A percentile compares a stretch with the other conserved stretches of the same genome.
phyloP scores from a whole-genome alignment of 2,797 vertebrate genomes.

The Arctocebus calabarensis region DNA sequence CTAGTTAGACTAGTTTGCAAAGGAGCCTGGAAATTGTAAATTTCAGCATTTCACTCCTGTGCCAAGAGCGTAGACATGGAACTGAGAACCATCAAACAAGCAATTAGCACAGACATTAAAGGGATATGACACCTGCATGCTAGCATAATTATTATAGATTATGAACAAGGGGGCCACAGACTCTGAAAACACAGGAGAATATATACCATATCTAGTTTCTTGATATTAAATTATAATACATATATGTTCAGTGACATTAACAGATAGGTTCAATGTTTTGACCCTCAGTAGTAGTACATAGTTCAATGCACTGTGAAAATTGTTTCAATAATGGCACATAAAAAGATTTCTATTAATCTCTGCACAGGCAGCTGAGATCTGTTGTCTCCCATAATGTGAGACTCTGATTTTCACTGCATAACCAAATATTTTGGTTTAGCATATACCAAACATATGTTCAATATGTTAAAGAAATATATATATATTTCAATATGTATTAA shows the following conservation, averaged over 20 bases:
- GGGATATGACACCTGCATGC: background rate
- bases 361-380: background rate
- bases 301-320: background rate
- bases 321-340: background rate
- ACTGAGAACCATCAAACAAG: background rate
- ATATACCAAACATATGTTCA: conserved; percentile 17
- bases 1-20: background rate
- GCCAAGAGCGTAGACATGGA: background rate
- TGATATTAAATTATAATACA: background rate
- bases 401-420: conserved; percentile 20
- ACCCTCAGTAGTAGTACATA: background rate
- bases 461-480: background rate
- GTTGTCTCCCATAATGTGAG: background rate
- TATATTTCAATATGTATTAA: background rate
- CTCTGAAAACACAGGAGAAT: background rate
- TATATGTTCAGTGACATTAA: background rate
- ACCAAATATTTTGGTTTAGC: background rate
- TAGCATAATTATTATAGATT: background rate
- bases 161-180: background rate
- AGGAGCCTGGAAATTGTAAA: background rate
- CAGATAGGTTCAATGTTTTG: background rate
- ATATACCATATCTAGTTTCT: background rate
- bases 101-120: background rate
- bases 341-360: background rate
- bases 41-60: background rate